Evolutionary conservation across 2,888 invertebrate species (phyloP).

Genomic region (Tridacna crocea): DNA sequence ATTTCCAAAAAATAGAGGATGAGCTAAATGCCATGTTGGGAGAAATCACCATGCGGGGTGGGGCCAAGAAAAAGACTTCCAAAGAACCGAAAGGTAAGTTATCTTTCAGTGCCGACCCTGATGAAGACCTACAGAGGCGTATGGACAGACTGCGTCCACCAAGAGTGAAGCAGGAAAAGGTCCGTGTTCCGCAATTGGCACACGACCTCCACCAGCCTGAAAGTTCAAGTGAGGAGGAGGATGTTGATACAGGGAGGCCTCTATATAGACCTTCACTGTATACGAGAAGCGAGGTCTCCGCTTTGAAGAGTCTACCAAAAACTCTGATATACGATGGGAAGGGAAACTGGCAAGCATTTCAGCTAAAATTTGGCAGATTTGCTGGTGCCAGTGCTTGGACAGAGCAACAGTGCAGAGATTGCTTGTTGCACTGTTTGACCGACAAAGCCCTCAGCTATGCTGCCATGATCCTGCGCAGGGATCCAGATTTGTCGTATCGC

Average conservation of each 20-base stretch:
- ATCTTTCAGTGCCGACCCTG: neutral
- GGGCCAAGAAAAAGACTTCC: neutral
- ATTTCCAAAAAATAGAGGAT: too few species aligned
- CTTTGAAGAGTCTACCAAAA: neutral
- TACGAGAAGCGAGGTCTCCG: neutral
- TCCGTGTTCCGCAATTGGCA: too few species aligned
- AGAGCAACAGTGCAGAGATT: slow-evolving; percentile 7
- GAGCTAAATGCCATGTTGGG: neutral
- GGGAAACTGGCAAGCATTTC: neutral
- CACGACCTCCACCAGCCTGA: too few species aligned
- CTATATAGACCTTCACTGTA: too few species aligned
- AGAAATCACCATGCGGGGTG: neutral
- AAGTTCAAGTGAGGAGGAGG: slow-evolving; percentile 5
- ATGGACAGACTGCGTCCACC: neutral
- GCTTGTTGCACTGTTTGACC: neutral
- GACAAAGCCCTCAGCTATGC: slow-evolving; percentile 1
- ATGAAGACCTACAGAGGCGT: neutral
- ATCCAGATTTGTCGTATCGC: too few species aligned
- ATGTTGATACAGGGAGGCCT: neutral
- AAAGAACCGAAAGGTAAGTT: neutral
- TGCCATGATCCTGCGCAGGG: too few species aligned
- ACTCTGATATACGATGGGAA: neutral
- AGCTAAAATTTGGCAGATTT: neutral
- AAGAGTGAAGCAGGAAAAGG: too few species aligned
- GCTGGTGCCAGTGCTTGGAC: too few species aligned